A percentile compares a stretch with the other conserved stretches of the same genome.
Conservation (phyloP, 2,797 vertebrate genomes). For the Anableps anableps region DNA sequence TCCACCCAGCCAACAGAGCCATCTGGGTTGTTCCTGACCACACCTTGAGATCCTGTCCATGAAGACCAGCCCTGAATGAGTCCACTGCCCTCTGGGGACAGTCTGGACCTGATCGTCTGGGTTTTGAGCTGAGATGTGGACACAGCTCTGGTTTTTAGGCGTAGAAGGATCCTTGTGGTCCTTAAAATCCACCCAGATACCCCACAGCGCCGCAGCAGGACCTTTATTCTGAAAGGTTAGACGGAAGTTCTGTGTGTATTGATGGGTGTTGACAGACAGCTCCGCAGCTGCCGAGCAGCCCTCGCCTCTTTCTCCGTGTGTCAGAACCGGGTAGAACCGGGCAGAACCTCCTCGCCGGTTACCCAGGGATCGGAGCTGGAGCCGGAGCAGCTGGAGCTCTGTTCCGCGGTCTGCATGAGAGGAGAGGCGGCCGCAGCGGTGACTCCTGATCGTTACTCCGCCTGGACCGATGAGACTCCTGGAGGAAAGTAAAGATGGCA, state of each 20-base stretch:
- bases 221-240: conserved; percentile 4
- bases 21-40: no score
- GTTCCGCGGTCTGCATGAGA: not conserved
- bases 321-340: not conserved
- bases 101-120: no score
- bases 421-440: not conserved
- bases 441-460: not conserved
- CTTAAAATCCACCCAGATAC: no score
- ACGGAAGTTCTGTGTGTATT: not conserved
- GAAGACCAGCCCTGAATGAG: no score
- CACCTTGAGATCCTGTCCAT: no score
- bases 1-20: no score
- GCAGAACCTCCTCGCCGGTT: conserved; percentile 36
- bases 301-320: conserved; percentile 19
- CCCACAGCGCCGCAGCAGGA: conserved; percentile 16
- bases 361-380: not conserved
- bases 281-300: conserved; percentile 21
- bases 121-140: no score
- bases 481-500: conserved; percentile 30
- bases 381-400: not conserved
- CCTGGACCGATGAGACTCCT: conserved; percentile 21
- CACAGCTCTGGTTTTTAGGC: no score
- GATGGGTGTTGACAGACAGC: not conserved
- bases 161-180: no score
- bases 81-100: no score